These are phyloP conservation scores for Hafferia zeledoni DNA, from an alignment of 2,797 vertebrate genomes.

Conservation along the genomic window DNA sequence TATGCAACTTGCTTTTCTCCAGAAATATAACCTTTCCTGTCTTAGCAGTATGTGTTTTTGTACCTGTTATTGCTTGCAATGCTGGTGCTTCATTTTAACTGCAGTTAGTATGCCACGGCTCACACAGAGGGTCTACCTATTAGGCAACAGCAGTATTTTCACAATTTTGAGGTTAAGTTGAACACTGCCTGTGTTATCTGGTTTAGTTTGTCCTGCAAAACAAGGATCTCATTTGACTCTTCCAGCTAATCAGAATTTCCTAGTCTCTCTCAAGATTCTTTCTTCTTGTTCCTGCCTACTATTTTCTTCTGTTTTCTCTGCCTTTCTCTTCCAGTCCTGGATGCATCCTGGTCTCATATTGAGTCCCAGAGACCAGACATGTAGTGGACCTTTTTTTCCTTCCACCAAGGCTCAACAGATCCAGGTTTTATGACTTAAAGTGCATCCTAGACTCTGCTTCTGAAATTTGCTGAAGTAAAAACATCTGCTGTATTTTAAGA, in stretches of 20 bases:
- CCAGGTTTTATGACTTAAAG: not conserved
- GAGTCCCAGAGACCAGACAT: not conserved
- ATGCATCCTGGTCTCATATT: not conserved
- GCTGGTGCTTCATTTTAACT: not conserved
- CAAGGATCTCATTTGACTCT: not conserved
- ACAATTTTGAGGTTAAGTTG: not conserved
- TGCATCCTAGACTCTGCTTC: not conserved
- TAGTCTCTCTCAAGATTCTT: not conserved
- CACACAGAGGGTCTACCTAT: not conserved
- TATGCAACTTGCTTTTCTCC: not conserved
- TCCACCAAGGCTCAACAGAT: not conserved
- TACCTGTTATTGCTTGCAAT: not conserved
- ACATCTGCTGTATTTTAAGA: not conserved
- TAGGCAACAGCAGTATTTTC: not conserved
- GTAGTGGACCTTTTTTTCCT: not conserved
- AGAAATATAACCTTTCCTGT: not conserved
- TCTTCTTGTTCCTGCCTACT: not conserved
- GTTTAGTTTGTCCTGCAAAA: not conserved
- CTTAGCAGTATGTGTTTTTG: not conserved
- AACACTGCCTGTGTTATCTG: not conserved
- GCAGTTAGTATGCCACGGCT: not conserved
- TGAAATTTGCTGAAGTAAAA: not conserved
- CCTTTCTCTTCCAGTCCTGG: not conserved
- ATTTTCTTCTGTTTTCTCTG: not conserved
- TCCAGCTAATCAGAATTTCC: not conserved